These are phyloP conservation scores for Apistogramma diplotaenia DNA, from an alignment of 2,113 vertebrate genomes.

Conservation along the genomic window DNA sequence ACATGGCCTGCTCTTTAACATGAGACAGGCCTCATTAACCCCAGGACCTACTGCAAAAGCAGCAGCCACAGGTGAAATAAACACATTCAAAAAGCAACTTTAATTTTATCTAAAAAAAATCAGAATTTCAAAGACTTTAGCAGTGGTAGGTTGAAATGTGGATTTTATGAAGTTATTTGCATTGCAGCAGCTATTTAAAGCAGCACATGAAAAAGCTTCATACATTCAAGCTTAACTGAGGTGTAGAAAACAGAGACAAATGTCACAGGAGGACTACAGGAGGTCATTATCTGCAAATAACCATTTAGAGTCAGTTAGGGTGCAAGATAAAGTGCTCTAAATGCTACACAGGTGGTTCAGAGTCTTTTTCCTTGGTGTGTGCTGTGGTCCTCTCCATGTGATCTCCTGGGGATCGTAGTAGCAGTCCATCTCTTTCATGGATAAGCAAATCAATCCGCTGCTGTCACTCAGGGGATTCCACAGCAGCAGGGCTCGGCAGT, in stretches of 20 bases:
- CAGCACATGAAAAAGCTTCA: background rate
- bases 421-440: constrained; percentile 60
- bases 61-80: no score
- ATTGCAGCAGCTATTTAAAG: background rate
- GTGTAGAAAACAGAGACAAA: background rate
- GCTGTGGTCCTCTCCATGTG: background rate
- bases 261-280: background rate
- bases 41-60: no score
- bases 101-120: no score
- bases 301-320: background rate
- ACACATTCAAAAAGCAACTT: no score
- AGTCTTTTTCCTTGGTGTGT: constrained; percentile 18
- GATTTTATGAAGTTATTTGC: background rate
- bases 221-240: background rate
- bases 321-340: constrained; percentile 37
- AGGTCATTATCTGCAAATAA: background rate
- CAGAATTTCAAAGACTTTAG: no score
- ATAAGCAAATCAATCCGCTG: constrained; percentile 60
- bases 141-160: background rate
- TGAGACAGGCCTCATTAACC: rapidly evolving
- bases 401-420: constrained; percentile 52
- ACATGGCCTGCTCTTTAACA: background rate
- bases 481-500: constrained; percentile 31
- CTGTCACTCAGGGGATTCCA: constrained; percentile 57
- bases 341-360: constrained; percentile 56